These are phyloP conservation scores for Idris sp. DNA, from an alignment of 1,140 invertebrate species.

Conservation along the genomic window DNA sequence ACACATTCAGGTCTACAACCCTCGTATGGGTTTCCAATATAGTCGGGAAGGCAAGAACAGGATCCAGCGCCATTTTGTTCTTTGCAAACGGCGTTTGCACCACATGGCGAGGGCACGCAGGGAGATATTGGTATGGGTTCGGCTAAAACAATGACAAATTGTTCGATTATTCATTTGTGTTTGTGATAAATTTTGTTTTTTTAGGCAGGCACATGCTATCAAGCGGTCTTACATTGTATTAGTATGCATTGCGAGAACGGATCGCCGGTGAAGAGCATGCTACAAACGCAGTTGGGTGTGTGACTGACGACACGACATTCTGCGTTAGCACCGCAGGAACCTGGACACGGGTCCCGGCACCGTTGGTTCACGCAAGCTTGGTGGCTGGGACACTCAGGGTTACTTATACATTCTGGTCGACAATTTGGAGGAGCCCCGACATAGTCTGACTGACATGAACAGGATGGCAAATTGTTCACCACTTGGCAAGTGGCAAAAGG, in stretches of 20 bases:
- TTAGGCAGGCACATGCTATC: constrained; percentile 6
- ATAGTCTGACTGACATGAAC: constrained; percentile 83
- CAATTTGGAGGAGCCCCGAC: constrained; percentile 85
- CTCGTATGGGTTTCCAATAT: constrained; percentile 81
- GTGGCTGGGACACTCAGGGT: constrained; percentile 84
- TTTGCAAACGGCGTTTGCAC: constrained; percentile 87
- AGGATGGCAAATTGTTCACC: constrained; percentile 81
- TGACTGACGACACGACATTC: constrained; percentile 85
- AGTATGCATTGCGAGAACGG: constrained; percentile 82
- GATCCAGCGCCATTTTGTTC: constrained; percentile 87
- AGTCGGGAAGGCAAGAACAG: constrained; percentile 82
- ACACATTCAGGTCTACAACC: constrained; percentile 84
- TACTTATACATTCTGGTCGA: constrained; percentile 85
- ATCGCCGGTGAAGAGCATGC: constrained; percentile 82
- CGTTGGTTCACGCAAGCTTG: constrained; percentile 85
- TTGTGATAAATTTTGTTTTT: too few species aligned
- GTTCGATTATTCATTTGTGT: constrained; percentile 7
- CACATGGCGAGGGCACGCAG: constrained; percentile 87
- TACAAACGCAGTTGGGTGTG: constrained; percentile 84
- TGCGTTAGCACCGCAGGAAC: constrained; percentile 84
- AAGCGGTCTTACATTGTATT: constrained; percentile 55
- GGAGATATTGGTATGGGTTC: constrained; percentile 75
- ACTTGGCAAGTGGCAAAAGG: constrained; percentile 84
- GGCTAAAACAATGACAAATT: constrained; percentile 58
- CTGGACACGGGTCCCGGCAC: constrained; percentile 85